Conservation (phyloP, 2,888 invertebrate species). For the Nephrotoma flavescens region DNA sequence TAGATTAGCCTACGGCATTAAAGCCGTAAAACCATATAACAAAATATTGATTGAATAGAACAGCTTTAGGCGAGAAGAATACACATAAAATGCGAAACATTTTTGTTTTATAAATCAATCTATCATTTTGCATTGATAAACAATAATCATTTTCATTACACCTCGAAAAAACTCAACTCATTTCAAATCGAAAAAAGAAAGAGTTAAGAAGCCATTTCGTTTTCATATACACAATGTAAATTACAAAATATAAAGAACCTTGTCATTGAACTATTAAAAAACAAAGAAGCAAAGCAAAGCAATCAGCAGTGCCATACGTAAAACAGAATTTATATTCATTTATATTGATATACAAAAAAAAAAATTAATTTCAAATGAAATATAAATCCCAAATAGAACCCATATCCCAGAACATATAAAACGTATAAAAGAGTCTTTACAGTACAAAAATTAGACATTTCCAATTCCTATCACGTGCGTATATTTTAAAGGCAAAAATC, state of each 20-base stretch:
- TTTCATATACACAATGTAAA: not conserved
- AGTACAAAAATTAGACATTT: not conserved
- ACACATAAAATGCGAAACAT: not conserved
- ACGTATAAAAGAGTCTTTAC: not conserved
- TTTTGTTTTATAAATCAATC: not conserved
- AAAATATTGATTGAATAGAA: not conserved
- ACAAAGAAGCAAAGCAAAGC: not conserved
- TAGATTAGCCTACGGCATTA: not conserved
- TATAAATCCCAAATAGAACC: not conserved
- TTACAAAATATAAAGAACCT: not conserved
- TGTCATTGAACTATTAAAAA: not conserved
- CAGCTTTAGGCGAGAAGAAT: not conserved
- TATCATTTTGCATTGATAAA: not conserved
- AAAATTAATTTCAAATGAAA: not conserved
- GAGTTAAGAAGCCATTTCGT: not conserved
- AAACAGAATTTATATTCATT: not conserved
- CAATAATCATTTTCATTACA: not conserved
- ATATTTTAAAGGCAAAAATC: not conserved
- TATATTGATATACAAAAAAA: not conserved
- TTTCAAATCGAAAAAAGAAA: not conserved
- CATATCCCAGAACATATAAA: not conserved
- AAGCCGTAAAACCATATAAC: not conserved
- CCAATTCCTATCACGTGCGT: not conserved
- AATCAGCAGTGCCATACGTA: not conserved
- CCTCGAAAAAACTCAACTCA: not conserved